phyloP scores from a whole-genome alignment of 2,113 vertebrate species.

The Apaloderma vittatum region DNA sequence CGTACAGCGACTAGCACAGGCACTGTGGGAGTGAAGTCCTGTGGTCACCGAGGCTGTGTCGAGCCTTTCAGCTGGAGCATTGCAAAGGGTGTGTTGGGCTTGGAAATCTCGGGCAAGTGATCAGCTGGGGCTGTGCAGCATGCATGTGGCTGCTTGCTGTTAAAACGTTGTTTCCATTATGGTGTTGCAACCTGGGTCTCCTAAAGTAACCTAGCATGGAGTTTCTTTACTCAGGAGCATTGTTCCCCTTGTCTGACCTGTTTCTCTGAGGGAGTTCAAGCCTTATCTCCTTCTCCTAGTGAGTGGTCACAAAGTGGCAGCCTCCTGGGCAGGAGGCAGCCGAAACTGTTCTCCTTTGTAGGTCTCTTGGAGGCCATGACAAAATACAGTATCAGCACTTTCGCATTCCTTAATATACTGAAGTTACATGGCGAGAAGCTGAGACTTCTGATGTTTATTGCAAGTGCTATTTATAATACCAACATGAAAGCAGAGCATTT shows the following conservation, averaged over 20 bases:
- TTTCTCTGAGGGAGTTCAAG: background rate
- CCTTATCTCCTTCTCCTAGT: background rate
- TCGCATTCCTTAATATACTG: background rate
- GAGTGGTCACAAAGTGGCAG: background rate
- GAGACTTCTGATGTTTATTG: background rate
- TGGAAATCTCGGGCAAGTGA: background rate
- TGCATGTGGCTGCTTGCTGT: background rate
- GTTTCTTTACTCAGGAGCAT: background rate
- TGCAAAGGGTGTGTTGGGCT: background rate
- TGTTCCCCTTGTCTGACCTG: background rate
- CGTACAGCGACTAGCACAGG: background rate
- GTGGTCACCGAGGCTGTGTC: rapidly evolving
- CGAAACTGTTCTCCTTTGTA: background rate
- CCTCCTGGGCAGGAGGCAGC: background rate
- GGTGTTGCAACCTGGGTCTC: background rate
- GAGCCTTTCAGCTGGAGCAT: background rate
- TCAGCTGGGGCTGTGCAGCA: background rate
- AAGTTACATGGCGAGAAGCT: background rate
- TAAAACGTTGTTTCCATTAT: background rate
- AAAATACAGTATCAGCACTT: background rate
- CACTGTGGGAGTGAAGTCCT: background rate
- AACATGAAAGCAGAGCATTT: background rate
- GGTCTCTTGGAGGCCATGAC: background rate
- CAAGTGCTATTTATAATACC: background rate
- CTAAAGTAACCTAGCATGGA: background rate